Conservation (phyloP, 35 echinoderm and acorn worm genomes). For the Apostichopus parvimensis region DNA sequence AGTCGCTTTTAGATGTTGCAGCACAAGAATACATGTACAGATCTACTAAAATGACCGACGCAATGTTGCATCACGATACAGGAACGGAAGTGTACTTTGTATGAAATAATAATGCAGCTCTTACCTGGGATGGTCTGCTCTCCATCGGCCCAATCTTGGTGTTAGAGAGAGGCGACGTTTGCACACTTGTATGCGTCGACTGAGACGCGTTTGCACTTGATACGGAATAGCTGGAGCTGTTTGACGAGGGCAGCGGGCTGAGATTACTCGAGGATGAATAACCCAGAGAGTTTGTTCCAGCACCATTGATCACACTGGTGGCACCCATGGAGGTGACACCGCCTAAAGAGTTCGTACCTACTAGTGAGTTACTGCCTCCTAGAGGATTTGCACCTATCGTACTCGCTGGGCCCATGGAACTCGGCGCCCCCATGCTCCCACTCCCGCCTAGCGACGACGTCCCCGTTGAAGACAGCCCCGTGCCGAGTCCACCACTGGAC, state of each 20-base stretch:
- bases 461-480: slow-evolving; percentile 30
- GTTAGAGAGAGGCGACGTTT: slow-evolving; percentile 62
- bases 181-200: slow-evolving; percentile 78
- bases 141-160: slow-evolving; percentile 76
- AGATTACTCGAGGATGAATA: slow-evolving; percentile 33
- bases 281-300: slow-evolving; percentile 44
- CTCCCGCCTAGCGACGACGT: slow-evolving; percentile 33
- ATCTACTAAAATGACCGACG: too few relatives aligned
- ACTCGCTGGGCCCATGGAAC: slow-evolving; percentile 27
- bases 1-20: too few relatives aligned
- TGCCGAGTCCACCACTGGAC: slow-evolving; percentile 48
- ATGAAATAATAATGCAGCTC: too few relatives aligned
- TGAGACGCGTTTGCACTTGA: slow-evolving; percentile 66
- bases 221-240: slow-evolving; percentile 67
- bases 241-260: slow-evolving; percentile 46
- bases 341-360: slow-evolving; percentile 44
- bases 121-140: slow-evolving; percentile 53
- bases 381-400: slow-evolving; percentile 19
- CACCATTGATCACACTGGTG: slow-evolving; percentile 49
- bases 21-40: too few relatives aligned
- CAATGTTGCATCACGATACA: too few relatives aligned
- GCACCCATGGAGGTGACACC: slow-evolving; percentile 38
- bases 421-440: not conserved
- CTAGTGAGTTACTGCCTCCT: slow-evolving; percentile 43
- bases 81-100: too few relatives aligned